A percentile compares a stretch with the other conserved stretches of the same genome.
Evolutionary conservation across 2,113 vertebrate genomes (phyloP).

Genomic region (Syngnathus floridae): DNA sequence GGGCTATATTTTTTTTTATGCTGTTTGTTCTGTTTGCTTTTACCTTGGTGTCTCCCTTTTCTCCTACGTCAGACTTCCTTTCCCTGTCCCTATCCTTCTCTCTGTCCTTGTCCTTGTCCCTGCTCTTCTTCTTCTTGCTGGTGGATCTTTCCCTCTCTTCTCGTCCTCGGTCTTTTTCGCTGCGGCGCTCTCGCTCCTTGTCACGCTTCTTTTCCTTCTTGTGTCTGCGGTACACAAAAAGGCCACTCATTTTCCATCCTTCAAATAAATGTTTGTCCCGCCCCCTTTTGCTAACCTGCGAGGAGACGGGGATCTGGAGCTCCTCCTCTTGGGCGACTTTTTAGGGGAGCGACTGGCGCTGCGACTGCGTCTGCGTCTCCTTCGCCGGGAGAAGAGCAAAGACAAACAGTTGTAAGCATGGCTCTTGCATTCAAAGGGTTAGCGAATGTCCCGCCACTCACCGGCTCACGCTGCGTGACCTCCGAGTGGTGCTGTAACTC

Average conservation of each 20-base stretch:
- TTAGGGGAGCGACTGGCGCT: conserved; percentile 80
- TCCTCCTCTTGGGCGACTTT: conserved; percentile 84
- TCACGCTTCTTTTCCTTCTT: conserved; percentile 98
- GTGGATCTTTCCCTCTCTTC: conserved; percentile 81
- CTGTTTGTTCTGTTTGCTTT: background rate
- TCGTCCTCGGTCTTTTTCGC: conserved; percentile 71
- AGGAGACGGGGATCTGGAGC: conserved; percentile 83
- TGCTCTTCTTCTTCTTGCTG: conserved; percentile 91
- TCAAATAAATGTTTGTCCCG: background rate
- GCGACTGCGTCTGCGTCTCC: conserved; percentile 77
- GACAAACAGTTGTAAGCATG: background rate
- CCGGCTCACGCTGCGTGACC: conserved; percentile 88
- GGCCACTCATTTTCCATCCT: background rate
- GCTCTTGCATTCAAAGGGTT: no score
- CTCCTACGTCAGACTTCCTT: conserved; percentile 82
- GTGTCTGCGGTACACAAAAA: conserved; percentile 68
- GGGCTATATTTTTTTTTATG: no score
- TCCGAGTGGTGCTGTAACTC: conserved; percentile 91
- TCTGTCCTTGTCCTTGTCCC: conserved; percentile 87
- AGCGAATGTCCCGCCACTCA: conserved; percentile 35
- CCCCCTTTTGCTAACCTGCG: conserved; percentile 69
- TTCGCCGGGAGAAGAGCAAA: conserved; percentile 24
- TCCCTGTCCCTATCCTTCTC: conserved; percentile 83
- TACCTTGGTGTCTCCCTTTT: conserved; percentile 91
- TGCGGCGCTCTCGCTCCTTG: conserved; percentile 75